Evolutionary conservation across 2,113 vertebrate species (phyloP).

Genomic region (Mobula hypostoma): DNA sequence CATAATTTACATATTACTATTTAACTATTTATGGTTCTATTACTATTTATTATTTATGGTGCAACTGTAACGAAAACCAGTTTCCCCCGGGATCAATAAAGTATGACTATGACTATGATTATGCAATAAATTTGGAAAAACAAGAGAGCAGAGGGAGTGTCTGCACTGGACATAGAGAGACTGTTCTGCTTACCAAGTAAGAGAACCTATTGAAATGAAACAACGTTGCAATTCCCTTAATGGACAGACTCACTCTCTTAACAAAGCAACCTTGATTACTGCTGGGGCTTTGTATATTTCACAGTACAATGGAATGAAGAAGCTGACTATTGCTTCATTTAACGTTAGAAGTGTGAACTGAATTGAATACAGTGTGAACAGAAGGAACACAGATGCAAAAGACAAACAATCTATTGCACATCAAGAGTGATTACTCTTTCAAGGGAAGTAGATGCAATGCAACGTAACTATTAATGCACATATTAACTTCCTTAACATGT

Average conservation of each 20-base stretch:
- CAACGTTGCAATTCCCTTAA: background rate
- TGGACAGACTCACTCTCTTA: background rate
- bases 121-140: too few species aligned
- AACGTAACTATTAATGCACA: background rate
- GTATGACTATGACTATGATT: too few species aligned
- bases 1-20: too few species aligned
- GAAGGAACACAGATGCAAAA: background rate
- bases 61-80: too few species aligned
- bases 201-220: background rate
- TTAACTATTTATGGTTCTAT: too few species aligned
- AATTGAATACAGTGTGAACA: background rate
- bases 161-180: too few species aligned
- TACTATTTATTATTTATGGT: too few species aligned
- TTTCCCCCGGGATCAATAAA: too few species aligned
- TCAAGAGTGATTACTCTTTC: background rate
- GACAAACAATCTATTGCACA: background rate
- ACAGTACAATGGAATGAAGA: background rate
- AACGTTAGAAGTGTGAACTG: background rate
- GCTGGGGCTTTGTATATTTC: background rate
- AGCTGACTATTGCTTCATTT: background rate
- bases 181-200: background rate
- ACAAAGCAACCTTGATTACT: background rate
- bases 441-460: background rate
- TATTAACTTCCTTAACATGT: background rate
- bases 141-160: too few species aligned